phyloP scores from a whole-genome alignment of 2,113 vertebrate genomes.

The Ceyx melanurus region DNA sequence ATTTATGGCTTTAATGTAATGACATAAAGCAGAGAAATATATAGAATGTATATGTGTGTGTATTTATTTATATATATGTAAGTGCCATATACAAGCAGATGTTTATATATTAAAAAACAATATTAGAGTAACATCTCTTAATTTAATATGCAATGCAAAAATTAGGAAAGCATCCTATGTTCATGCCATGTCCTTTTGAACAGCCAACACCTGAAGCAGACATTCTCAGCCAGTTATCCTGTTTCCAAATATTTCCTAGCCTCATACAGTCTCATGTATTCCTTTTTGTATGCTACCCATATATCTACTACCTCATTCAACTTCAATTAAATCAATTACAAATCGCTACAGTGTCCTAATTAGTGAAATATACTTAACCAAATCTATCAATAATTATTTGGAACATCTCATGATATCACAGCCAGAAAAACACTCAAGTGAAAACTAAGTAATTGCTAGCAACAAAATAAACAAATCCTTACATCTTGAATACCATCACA shows the following conservation, averaged over 20 bases:
- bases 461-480: conserved; percentile 44
- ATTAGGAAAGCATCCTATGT: background rate
- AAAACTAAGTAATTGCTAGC: conserved; percentile 65
- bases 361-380: conserved; percentile 54
- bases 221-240: background rate
- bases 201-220: background rate
- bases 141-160: background rate
- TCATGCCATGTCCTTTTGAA: background rate
- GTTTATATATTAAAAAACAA: background rate
- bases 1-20: background rate
- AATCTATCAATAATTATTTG: conserved; percentile 67
- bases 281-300: conserved; percentile 39
- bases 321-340: conserved; percentile 65
- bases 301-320: conserved; percentile 31
- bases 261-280: background rate
- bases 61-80: background rate
- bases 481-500: conserved; percentile 10
- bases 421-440: conserved; percentile 55
- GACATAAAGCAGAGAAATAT: background rate
- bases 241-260: background rate
- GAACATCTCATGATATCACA: conserved; percentile 44
- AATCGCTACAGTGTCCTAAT: conserved; percentile 45
- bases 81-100: background rate
- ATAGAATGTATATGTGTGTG: background rate
- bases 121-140: background rate